These are phyloP conservation scores for Scolanthus callimorphus DNA, from an alignment of 92 coral and sea anemone species.

Conservation along the genomic window DNA sequence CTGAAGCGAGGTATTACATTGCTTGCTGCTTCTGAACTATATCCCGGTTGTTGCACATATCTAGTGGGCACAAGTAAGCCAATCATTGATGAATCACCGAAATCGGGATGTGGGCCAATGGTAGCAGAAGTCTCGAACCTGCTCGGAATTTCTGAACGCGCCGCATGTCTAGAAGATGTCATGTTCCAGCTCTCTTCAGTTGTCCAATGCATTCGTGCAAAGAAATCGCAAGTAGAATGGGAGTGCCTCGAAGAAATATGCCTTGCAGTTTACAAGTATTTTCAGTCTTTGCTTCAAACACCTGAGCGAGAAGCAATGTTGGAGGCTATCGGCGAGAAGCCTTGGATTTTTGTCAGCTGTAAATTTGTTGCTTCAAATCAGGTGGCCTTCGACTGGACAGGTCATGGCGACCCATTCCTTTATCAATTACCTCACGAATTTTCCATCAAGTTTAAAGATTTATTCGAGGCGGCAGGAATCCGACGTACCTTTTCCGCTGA, in stretches of 20 bases:
- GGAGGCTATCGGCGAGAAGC: constrained; percentile 56
- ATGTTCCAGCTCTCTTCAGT: constrained; percentile 78
- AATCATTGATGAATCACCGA: constrained; percentile 78
- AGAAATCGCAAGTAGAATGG: constrained; percentile 32
- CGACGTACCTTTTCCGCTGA: constrained; percentile 57
- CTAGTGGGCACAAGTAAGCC: constrained; percentile 77
- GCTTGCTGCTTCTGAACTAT: constrained; percentile 58
- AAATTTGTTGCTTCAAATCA: constrained; percentile 74
- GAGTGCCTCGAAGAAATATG: constrained; percentile 63
- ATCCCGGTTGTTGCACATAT: constrained; percentile 41
- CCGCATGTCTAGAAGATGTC: constrained; percentile 51
- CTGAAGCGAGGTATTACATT: constrained; percentile 28
- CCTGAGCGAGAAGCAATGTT: constrained; percentile 53
- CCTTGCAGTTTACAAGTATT: constrained; percentile 64
- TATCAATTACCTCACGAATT: constrained; percentile 82
- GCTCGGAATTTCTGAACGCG: constrained; percentile 51
- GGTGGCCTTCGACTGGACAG: constrained; percentile 82
- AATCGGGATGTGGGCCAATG: constrained; percentile 80
- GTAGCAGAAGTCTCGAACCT: constrained; percentile 54
- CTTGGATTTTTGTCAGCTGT: constrained; percentile 78
- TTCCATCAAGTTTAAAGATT: constrained; percentile 51
- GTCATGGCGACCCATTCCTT: constrained; percentile 82
- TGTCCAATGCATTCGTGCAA: constrained; percentile 48
- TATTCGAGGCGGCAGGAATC: constrained; percentile 73
- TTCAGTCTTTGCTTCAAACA: constrained; percentile 60